These are phyloP conservation scores for Myotis vivesi DNA, from an alignment of 2,797 vertebrate genomes.

Conservation along the genomic window DNA sequence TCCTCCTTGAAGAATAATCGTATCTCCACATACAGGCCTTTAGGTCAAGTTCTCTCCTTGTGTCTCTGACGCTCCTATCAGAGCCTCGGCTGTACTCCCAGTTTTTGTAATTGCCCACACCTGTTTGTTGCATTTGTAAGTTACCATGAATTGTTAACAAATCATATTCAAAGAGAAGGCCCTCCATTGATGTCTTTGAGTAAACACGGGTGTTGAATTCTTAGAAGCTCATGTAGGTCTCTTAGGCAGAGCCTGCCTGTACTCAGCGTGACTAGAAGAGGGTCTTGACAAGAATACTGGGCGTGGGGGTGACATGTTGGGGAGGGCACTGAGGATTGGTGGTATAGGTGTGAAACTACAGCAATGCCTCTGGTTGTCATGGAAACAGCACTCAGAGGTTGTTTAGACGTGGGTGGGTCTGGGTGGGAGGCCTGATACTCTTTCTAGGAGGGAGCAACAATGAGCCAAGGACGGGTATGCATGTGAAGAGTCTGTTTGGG, in stretches of 20 bases:
- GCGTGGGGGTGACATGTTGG: not conserved
- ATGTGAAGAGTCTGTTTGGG: not conserved
- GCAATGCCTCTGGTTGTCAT: slow-evolving; percentile 58
- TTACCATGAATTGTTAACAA: not conserved
- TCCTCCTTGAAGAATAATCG: slow-evolving; percentile 59
- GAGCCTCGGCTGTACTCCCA: not conserved
- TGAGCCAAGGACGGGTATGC: slow-evolving; percentile 45
- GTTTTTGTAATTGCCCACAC: not conserved
- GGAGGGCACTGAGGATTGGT: not conserved
- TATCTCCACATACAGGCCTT: slow-evolving; percentile 42
- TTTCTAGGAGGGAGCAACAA: not conserved
- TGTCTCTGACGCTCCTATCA: not conserved
- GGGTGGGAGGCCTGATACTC: slow-evolving; percentile 8
- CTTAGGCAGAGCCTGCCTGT: not conserved
- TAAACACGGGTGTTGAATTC: not conserved
- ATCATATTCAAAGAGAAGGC: slow-evolving; percentile 11
- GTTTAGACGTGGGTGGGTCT: slow-evolving; percentile 16
- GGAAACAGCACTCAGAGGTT: slow-evolving; percentile 42
- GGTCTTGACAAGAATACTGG: slow-evolving; percentile 6
- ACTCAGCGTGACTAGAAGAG: not conserved
- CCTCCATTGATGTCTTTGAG: not conserved
- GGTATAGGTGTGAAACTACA: slow-evolving; percentile 53
- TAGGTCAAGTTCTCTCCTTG: slow-evolving; percentile 40
- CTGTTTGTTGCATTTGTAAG: not conserved
- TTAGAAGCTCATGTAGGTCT: not conserved